Base-by-base conservation (phyloP, 2,888 invertebrate species). In the Leucoptera coffeella region DNA sequence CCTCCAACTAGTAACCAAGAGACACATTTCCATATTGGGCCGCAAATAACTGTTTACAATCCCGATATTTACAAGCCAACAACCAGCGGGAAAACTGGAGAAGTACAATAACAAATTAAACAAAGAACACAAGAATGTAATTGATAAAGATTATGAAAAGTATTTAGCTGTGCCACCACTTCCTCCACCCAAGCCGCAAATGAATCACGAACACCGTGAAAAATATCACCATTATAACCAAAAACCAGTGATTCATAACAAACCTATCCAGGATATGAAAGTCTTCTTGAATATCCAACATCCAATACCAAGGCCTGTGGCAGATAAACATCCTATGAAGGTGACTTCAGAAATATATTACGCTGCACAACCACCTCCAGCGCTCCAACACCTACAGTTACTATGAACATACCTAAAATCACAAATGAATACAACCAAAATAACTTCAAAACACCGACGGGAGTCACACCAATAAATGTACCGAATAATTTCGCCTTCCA, bases 291-390 rank as follows among this genome's bases (percentile, higher is more conserved):
- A 65, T 34, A 49, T 64, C 37, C 61, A 65, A 33, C 69, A 65
- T 37, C 65, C 65, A 13, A 43, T 62, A 23, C 53, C 65, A 3
- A 49, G 48, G 25, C 25, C 25, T 25, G 9, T 19, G 20, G 8
- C 29, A 26, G 56, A 60, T 25, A 50, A 57, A 31, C 28, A 42
- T 15, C 64, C 62, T 10, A 61, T 62, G 4, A 72, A 67, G 46
- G 57, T 72, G 9, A 72, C 72, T 6, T 72, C 72, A 13, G 72
- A 72, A 41, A 55, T 72, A 30, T 72, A 72, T 35, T 72, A 59
- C 33, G 72, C 72, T 25, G 51, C 69, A 19, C 65, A 69, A 39
- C 43, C 53, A 28, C 54, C 61, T 25, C 49, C 28, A 55, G 42
- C 30, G 53, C 58, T 20, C 56, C 58, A 3, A 51, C 57, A 28